Conservation (phyloP, 2,113 vertebrate species). For the Chinchilla lanigera region DNA sequence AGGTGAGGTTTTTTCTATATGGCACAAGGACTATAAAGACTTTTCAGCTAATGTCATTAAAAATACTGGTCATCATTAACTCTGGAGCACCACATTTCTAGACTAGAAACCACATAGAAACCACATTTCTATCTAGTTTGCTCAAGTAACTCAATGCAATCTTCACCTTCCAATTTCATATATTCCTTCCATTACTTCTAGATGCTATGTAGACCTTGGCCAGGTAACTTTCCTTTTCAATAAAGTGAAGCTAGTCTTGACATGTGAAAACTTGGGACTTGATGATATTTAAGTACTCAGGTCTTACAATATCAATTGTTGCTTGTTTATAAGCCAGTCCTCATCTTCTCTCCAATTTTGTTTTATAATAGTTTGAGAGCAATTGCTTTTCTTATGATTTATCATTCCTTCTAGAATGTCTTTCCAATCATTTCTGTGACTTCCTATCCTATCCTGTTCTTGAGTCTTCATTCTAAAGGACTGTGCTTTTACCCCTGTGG, state of each 20-base stretch:
- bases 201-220: not conserved
- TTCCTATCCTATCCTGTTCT: rapidly evolving
- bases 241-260: not conserved
- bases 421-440: not conserved
- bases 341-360: not conserved
- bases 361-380: not conserved
- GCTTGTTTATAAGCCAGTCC: not conserved
- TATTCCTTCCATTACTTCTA: not conserved
- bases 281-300: not conserved
- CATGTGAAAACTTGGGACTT: not conserved
- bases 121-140: not conserved
- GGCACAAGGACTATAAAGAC: not conserved
- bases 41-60: not conserved
- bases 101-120: no score
- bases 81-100: not conserved
- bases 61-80: no score
- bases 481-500: not conserved
- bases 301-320: not conserved
- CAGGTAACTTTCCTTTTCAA: not conserved
- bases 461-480: not conserved
- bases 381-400: not conserved
- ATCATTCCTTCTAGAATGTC: not conserved
- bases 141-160: not conserved
- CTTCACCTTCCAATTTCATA: not conserved
- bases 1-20: not conserved